Conservation (phyloP, 2,113 vertebrate genomes). For the Anser cygnoides region DNA sequence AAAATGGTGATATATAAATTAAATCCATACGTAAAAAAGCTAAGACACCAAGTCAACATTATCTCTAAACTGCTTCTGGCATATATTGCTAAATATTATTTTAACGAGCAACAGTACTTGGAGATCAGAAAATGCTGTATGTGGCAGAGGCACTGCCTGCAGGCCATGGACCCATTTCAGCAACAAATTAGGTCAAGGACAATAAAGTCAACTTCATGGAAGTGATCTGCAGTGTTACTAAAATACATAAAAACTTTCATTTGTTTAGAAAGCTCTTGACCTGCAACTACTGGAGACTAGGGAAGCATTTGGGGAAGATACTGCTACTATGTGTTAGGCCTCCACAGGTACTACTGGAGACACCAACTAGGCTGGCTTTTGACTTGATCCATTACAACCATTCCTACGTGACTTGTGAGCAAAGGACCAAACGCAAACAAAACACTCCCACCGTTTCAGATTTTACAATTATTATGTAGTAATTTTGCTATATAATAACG, state of each 20-base stretch:
- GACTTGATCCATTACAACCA: fast-evolving
- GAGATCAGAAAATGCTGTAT: not conserved
- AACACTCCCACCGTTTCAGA: not conserved
- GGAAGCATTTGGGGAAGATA: not conserved
- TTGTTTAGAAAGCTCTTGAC: not conserved
- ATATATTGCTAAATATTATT: not conserved
- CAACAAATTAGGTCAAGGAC: not conserved
- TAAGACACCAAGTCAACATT: not conserved
- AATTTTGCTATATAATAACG: too few relatives aligned
- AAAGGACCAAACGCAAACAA: not conserved
- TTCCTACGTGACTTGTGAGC: not conserved
- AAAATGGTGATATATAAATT: not conserved
- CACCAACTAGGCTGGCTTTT: not conserved
- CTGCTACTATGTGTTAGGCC: not conserved
- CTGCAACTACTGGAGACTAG: not conserved
- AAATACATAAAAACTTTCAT: not conserved
- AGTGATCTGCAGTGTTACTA: not conserved
- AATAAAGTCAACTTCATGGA: not conserved
- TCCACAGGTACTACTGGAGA: not conserved
- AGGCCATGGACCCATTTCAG: not conserved
- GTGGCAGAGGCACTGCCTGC: not conserved
- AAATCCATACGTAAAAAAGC: not conserved
- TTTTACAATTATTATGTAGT: not conserved
- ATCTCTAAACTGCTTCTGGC: not conserved
- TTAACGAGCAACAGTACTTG: not conserved